Evolutionary conservation across 2,113 vertebrate species (phyloP).

Genomic region (rat (Rattus norvegicus)): GRCr8 NC_086025.1:29257501-29258000

Average conservation of each 20-base stretch:
- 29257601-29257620: neutral
- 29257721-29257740: neutral
- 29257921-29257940: slow-evolving; percentile 87
- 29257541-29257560: neutral
- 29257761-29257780: neutral
- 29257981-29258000: slow-evolving; percentile 81
- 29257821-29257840: neutral
- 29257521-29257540: slow-evolving; percentile 33
- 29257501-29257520: neutral
- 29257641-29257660: neutral
- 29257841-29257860: slow-evolving; percentile 27
- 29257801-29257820: slow-evolving; percentile 70
- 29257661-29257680: neutral
- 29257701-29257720: neutral
- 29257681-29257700: neutral
- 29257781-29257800: neutral
- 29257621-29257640: neutral
- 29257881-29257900: slow-evolving; percentile 83
- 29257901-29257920: slow-evolving; percentile 86
- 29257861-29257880: slow-evolving; percentile 78
- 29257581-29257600: neutral
- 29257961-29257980: slow-evolving; percentile 84
- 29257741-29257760: neutral
- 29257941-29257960: slow-evolving; percentile 88
- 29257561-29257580: neutral